Base-by-base conservation (phyloP, 2,113 vertebrate genomes). In the Rhinolophus ferrumequinum region DNA sequence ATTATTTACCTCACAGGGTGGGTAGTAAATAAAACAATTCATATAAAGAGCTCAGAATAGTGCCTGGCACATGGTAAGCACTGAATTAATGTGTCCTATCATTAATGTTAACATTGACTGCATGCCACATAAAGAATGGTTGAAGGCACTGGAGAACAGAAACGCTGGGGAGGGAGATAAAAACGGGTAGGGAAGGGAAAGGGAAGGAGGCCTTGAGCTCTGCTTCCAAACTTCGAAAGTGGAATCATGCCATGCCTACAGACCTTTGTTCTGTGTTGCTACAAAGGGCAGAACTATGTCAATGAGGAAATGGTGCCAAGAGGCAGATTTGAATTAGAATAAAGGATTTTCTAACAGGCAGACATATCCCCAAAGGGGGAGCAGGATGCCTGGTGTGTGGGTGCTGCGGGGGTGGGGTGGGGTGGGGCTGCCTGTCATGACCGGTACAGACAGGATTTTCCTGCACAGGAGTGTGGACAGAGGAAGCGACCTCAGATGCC, bases 241-340 rank as follows among this genome's bases (percentile, higher is more conserved):
- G 15, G 76, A 95, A 84, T 44, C 67, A 13, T 2, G 30, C 70
- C 76, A 15, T 1, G 13, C 70, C 80, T 3, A n/a, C 8, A 9
- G 64, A 95, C 77, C 67, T 90, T 90, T 81, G 90, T 41, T 95
- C 93, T 76, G 30, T 30, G 70, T 62, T 80, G 84, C 75, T 70
- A 44, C 80, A 47, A 90, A 84, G 81, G 80, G 67, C 77, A 95
- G n/a, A 88, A 95, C 73, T 64, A 93, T 94, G 85, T 90, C 88
- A 96, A 56, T 0, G 8, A 94, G 85, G 72, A 94, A 86, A 93
- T 33, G 18, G 16, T 30, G 67, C 73, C 69, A 88, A 93, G 86
- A 80, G 88, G 33, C 52, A 94, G 54, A 88, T n/a, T 5, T 54
- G 72, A 58, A 73, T 76, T n/a, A 87, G 69, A 84, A 72, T 35